phyloP scores from a whole-genome alignment of 1,140 invertebrate genomes.

The Protaetia brevitarsis region DNA sequence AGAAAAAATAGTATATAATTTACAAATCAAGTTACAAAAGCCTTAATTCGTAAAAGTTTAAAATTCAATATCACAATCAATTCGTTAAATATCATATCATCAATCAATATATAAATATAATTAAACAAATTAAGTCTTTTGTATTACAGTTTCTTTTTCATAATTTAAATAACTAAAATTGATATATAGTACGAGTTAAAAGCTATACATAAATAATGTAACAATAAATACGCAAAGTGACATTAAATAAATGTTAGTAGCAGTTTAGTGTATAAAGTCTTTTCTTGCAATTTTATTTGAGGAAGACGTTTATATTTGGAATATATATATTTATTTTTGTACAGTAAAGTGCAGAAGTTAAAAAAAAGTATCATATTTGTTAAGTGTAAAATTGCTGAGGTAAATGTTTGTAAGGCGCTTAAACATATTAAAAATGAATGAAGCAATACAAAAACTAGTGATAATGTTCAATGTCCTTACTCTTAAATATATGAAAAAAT shows the following conservation, averaged over 20 bases:
- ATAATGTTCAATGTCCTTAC: background rate
- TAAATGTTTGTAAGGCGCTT: too few species aligned
- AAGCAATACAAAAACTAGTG: background rate
- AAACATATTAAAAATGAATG: background rate
- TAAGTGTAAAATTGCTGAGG: too few species aligned
- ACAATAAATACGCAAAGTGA: background rate
- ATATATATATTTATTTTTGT: too few species aligned
- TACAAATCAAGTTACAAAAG: background rate
- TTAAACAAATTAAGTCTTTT: slow-evolving; percentile 18
- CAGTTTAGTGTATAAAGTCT: too few species aligned
- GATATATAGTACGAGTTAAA: background rate
- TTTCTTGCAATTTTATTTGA: too few species aligned
- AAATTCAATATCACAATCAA: background rate
- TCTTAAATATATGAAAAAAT: background rate
- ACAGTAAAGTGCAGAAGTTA: too few species aligned
- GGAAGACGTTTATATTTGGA: too few species aligned
- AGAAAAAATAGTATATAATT: background rate
- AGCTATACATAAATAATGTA: background rate
- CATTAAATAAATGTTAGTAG: background rate
- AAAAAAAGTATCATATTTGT: background rate
- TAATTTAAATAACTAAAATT: background rate
- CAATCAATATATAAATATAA: background rate
- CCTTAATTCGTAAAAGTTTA: background rate
- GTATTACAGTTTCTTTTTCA: slow-evolving; percentile 11
- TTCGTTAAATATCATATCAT: background rate